These are phyloP conservation scores for Ondatra zibethicus DNA, from an alignment of 2,113 vertebrate genomes.

Conservation along the genomic window DNA sequence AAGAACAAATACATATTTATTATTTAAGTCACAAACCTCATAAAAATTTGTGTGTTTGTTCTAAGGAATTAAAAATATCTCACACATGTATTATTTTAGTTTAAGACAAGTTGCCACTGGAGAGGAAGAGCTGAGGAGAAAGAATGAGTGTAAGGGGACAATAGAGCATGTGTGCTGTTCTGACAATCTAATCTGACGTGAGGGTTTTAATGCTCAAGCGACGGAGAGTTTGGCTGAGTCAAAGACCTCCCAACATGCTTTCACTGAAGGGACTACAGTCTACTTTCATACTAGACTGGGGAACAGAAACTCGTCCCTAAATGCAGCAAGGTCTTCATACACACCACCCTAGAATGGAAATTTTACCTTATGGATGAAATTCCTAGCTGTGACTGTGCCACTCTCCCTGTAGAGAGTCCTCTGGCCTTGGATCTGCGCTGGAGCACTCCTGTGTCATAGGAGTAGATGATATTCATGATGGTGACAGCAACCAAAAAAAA, in stretches of 20 bases:
- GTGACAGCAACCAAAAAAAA: neutral
- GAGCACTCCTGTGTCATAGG: neutral
- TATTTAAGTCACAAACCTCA: neutral
- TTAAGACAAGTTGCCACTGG: too few species aligned
- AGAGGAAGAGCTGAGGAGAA: neutral
- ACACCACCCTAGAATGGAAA: neutral
- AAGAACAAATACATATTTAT: neutral
- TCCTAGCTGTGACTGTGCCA: neutral
- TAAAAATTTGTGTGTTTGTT: neutral
- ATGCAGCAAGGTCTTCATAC: neutral
- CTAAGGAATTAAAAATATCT: neutral
- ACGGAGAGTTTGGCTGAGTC: neutral
- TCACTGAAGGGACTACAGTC: neutral
- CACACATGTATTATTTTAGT: neutral
- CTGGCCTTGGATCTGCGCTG: neutral
- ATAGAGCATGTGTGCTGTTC: fast-evolving
- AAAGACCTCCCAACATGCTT: neutral
- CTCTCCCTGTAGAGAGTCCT: neutral
- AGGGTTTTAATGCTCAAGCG: neutral
- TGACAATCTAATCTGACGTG: neutral
- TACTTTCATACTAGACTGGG: neutral
- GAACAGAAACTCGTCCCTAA: neutral
- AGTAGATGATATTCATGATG: neutral
- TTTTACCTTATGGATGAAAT: too few species aligned
- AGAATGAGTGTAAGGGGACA: neutral